These are phyloP conservation scores for Schizopygopsis malacanthus DNA, from an alignment of 2,797 vertebrate genomes.

Conservation along the genomic window DNA sequence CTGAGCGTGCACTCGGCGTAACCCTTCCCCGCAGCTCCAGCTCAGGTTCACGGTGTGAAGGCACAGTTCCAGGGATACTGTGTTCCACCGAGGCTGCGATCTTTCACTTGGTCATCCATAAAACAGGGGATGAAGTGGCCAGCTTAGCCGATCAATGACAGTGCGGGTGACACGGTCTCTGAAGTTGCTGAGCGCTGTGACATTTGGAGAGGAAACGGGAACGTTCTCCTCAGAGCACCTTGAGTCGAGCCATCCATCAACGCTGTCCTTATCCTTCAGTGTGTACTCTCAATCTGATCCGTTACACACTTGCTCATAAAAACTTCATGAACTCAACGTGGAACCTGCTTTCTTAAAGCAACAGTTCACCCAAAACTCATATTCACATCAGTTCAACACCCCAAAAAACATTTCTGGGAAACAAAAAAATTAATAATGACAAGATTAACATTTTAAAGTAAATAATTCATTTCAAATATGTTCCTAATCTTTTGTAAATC, in stretches of 20 bases:
- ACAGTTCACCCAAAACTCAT: not conserved
- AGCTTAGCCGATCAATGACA: conserved; percentile 56
- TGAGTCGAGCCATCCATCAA: conserved; percentile 44
- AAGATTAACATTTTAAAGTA: not conserved
- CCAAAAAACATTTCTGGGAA: not conserved
- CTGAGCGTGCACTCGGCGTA: conserved; percentile 1
- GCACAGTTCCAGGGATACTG: conserved; percentile 46
- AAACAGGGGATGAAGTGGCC: conserved; percentile 56
- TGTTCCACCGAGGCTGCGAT: conserved; percentile 48
- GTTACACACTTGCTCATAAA: conserved; percentile 11
- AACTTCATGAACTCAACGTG: not conserved
- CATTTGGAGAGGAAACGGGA: conserved; percentile 58
- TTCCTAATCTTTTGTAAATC: not conserved
- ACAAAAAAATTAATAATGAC: not conserved
- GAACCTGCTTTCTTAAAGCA: not conserved
- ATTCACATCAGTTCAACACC: not conserved
- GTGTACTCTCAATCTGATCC: conserved; percentile 15
- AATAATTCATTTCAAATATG: not conserved
- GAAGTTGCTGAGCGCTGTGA: conserved; percentile 56
- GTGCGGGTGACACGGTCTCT: conserved; percentile 57
- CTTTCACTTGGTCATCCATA: conserved; percentile 61
- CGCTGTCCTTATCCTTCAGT: not conserved
- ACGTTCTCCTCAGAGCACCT: conserved; percentile 36
- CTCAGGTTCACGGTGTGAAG: conserved; percentile 28
- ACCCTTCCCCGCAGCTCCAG: conserved; percentile 3